A percentile compares a stretch with the other conserved stretches of the same genome.
phyloP scores from a whole-genome alignment of 2,113 vertebrate genomes.

The Phaetusa simplex region DNA sequence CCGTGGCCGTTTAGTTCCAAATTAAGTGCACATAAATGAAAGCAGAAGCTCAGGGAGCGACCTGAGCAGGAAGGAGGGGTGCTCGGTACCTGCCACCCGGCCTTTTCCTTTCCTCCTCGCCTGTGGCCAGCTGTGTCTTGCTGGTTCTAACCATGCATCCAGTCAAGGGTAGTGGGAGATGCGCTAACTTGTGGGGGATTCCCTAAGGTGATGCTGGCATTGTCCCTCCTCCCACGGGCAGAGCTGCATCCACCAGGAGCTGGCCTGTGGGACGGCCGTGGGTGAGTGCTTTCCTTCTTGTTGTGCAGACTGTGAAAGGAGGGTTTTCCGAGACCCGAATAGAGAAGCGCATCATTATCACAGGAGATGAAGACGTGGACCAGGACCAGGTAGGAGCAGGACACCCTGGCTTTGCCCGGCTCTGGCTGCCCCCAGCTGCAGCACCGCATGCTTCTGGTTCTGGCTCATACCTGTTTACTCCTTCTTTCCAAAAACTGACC shows the following conservation, averaged over 20 bases:
- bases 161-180: not conserved
- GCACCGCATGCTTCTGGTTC: not conserved
- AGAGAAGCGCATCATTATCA: slow-evolving; percentile 98
- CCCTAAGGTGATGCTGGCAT: not conserved
- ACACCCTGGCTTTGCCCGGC: not conserved
- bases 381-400: slow-evolving; percentile 90
- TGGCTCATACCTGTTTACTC: not conserved
- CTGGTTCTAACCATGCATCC: not conserved
- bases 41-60: not conserved
- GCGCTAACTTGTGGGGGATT: rapidly evolving
- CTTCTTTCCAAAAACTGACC: not conserved
- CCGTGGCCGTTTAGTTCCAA: not conserved
- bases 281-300: not conserved
- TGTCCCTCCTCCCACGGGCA: not conserved
- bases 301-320: slow-evolving; percentile 93
- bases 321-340: slow-evolving; percentile 98
- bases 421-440: not conserved
- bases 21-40: not conserved
- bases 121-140: not conserved
- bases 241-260: not conserved
- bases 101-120: not conserved
- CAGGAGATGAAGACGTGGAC: slow-evolving; percentile 96
- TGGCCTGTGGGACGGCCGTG: not conserved
- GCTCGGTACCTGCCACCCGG: not conserved
- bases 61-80: not conserved